phyloP scores from a whole-genome alignment of 2,797 vertebrate species.

The Dicrostonyx torquatus region DNA sequence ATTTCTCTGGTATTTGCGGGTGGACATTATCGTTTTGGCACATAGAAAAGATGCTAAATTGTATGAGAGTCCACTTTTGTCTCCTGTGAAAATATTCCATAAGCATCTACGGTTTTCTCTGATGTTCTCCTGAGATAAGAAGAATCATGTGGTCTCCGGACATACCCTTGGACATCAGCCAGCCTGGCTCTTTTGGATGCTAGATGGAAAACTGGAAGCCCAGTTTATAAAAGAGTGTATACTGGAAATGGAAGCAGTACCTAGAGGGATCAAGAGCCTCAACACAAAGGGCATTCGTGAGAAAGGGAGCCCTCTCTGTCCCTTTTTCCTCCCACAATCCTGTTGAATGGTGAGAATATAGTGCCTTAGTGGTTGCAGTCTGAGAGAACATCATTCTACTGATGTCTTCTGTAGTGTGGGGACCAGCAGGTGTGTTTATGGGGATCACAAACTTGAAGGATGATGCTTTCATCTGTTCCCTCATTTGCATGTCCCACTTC shows the following conservation, averaged over 20 bases:
- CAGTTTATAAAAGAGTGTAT: neutral
- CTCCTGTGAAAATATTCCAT: neutral
- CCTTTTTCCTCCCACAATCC: fast-evolving
- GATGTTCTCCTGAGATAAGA: neutral
- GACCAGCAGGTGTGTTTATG: neutral
- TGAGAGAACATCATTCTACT: too few species aligned
- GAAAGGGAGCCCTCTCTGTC: neutral
- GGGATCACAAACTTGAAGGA: neutral
- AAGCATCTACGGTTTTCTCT: neutral
- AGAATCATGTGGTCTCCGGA: fast-evolving
- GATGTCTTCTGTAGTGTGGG: neutral
- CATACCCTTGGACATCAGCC: neutral
- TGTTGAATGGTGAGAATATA: neutral
- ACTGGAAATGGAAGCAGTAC: neutral
- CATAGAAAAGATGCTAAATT: neutral
- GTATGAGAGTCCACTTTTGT: neutral
- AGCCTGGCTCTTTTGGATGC: neutral
- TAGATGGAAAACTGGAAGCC: neutral
- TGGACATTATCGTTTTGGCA: neutral
- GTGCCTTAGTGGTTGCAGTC: neutral
- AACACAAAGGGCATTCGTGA: neutral
- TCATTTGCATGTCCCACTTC: too few species aligned
- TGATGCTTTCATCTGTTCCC: fast-evolving
- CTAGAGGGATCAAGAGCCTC: neutral
- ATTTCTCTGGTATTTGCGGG: neutral